Conservation (phyloP, 2,797 vertebrate species). For the Margarornis squamiger region DNA sequence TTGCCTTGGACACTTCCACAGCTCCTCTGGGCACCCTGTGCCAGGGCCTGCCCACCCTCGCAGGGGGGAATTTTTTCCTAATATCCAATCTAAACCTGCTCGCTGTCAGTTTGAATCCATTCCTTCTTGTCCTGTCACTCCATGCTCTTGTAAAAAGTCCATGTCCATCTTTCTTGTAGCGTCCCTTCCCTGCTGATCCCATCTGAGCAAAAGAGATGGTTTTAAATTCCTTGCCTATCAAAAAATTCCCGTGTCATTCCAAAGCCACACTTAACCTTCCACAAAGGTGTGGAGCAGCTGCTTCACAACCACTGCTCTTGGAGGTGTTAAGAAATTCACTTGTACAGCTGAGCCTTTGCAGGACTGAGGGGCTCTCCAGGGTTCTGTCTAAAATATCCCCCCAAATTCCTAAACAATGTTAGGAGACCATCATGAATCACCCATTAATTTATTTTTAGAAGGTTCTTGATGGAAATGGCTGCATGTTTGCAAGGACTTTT, state of each 20-base stretch:
- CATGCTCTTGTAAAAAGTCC: neutral
- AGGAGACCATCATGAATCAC: neutral
- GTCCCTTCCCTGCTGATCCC: neutral
- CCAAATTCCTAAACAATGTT: neutral
- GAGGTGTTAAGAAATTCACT: neutral
- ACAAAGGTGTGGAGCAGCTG: neutral
- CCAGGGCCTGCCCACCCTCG: rapidly evolving
- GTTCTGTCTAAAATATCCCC: neutral
- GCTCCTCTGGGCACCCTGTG: neutral
- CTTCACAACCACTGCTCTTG: neutral
- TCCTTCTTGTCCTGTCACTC: neutral
- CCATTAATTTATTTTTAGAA: neutral
- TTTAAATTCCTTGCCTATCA: neutral
- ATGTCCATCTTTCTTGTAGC: neutral
- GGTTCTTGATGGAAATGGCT: neutral
- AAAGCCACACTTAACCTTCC: neutral
- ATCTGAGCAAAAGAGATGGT: neutral
- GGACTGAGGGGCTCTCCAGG: neutral
- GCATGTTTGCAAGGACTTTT: neutral
- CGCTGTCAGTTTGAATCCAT: neutral
- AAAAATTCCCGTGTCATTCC: neutral
- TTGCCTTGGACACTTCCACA: neutral
- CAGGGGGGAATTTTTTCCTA: neutral
- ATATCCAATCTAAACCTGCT: neutral
- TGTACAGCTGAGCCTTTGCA: neutral